Conservation (phyloP, 2,888 invertebrate genomes). For the Antitype chi region DNA sequence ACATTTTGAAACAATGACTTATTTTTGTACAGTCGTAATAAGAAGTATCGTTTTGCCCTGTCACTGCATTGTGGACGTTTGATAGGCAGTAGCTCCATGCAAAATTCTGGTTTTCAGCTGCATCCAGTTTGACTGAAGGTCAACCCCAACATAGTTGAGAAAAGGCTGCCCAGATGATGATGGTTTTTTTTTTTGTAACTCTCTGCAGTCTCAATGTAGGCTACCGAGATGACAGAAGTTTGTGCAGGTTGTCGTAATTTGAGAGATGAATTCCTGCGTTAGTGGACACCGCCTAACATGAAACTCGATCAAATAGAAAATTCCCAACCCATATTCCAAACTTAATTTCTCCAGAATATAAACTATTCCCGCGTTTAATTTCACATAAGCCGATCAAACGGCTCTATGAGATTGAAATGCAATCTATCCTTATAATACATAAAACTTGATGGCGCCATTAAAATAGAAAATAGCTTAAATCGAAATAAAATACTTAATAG, state of each 20-base stretch:
- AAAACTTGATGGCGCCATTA: constrained; percentile 31
- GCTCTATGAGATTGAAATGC: constrained; percentile 11
- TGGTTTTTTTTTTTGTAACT: background rate
- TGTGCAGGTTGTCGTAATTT: background rate
- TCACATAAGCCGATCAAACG: background rate
- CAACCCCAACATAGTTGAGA: background rate
- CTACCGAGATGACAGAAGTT: background rate
- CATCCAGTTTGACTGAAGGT: background rate
- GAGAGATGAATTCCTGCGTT: no score
- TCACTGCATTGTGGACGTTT: background rate
- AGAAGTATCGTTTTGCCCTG: background rate
- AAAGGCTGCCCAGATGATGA: background rate
- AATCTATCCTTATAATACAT: constrained; percentile 19
- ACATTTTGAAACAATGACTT: background rate
- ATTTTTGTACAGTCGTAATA: background rate
- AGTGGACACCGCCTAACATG: no score
- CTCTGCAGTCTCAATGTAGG: background rate
- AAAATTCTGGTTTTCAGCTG: background rate
- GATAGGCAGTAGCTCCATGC: no score
- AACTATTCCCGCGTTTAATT: background rate
- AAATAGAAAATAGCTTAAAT: constrained; percentile 35
- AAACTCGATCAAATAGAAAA: background rate
- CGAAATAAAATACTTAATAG: constrained; percentile 39
- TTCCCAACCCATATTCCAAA: background rate
- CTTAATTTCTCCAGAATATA: background rate